These are phyloP conservation scores for Cetoscarus ocellatus DNA, from an alignment of 2,797 vertebrate species.

Conservation along the genomic window DNA sequence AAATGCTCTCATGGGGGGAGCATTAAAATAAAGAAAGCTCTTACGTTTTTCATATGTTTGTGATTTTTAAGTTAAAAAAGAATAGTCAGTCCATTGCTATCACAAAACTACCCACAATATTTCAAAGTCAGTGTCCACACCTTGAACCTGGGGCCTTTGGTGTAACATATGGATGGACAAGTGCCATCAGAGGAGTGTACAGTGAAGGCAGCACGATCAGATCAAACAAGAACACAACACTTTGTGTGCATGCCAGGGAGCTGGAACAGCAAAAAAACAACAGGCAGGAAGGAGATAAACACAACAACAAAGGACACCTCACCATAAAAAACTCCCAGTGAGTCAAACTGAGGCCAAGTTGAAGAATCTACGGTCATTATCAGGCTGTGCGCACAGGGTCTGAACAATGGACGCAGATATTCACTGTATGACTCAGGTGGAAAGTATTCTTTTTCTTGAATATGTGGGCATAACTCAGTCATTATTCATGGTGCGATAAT, in stretches of 20 bases:
- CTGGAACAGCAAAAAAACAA: conserved; percentile 53
- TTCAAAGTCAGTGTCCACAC: conserved; percentile 10
- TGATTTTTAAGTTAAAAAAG: neutral
- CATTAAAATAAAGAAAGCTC: too few species aligned
- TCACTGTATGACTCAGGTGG: neutral
- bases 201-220: conserved; percentile 43
- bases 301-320: conserved; percentile 56
- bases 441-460: neutral
- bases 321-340: conserved; percentile 12
- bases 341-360: conserved; percentile 33
- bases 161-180: conserved; percentile 24
- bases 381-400: conserved; percentile 22
- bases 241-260: conserved; percentile 50
- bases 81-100: neutral
- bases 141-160: conserved; percentile 19
- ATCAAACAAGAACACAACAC: conserved; percentile 50
- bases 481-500: neutral
- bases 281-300: conserved; percentile 45
- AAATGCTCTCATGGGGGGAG: neutral
- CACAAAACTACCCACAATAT: neutral
- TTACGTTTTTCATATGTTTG: neutral
- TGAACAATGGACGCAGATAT: conserved; percentile 14
- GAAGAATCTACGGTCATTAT: conserved; percentile 41
- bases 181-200: conserved; percentile 26
- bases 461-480: neutral